These are phyloP conservation scores for Ips nitidus DNA, from an alignment of 1,140 invertebrate species.

Conservation along the genomic window DNA sequence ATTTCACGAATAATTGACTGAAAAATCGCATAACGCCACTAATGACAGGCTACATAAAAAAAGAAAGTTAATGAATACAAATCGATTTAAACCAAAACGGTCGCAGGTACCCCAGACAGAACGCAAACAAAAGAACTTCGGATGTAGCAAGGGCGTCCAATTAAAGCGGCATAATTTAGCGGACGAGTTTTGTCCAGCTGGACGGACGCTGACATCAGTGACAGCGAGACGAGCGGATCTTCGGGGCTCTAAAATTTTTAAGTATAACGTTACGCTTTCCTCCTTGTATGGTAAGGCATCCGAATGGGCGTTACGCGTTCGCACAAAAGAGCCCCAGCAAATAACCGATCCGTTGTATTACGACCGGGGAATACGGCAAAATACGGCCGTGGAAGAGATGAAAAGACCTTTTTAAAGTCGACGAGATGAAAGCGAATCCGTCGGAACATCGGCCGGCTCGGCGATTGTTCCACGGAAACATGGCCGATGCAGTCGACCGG, in stretches of 20 bases:
- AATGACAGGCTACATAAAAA: background rate
- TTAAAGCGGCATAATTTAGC: conserved; percentile 19
- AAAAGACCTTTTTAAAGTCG: conserved; percentile 41
- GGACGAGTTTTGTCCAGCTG: background rate
- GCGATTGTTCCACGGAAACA: conserved; percentile 35
- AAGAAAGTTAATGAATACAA: background rate
- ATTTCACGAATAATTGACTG: background rate
- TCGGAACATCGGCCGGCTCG: conserved; percentile 38
- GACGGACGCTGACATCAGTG: background rate
- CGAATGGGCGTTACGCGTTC: conserved; percentile 23
- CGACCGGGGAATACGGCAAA: conserved; percentile 17
- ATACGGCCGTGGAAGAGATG: conserved; percentile 38
- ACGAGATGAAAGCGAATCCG: conserved; percentile 34
- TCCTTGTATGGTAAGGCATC: conserved; percentile 19
- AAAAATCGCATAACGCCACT: background rate
- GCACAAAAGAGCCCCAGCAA: conserved; percentile 39
- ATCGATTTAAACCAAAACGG: background rate
- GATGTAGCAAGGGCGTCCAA: conserved; percentile 1
- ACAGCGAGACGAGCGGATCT: background rate
- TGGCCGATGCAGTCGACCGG: conserved; percentile 8
- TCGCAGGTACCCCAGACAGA: background rate
- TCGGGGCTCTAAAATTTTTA: background rate
- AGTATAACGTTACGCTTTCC: conserved; percentile 10
- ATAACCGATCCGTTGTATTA: conserved; percentile 41
- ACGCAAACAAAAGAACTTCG: background rate